phyloP scores from a whole-genome alignment of 2,888 invertebrate species.

The Lasioglossum pauxillum region DNA sequence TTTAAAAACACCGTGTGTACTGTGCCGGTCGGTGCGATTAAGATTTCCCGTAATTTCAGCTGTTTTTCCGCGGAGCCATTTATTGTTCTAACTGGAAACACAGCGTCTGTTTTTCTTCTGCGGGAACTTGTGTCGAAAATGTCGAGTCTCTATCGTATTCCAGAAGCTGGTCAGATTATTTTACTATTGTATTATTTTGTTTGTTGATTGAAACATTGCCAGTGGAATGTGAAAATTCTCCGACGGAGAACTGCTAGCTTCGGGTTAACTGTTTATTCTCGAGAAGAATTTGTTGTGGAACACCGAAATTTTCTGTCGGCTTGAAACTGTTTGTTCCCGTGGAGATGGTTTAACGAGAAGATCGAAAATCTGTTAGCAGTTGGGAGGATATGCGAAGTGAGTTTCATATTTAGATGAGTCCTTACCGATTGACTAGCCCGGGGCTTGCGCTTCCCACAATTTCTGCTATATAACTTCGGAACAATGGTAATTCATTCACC shows the following conservation, averaged over 20 bases:
- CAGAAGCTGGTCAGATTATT: background rate
- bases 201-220: background rate
- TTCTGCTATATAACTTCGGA: conserved; percentile 7
- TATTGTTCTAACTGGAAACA: background rate
- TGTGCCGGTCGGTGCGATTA: background rate
- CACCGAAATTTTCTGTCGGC: background rate
- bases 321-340: background rate
- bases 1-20: background rate
- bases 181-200: too few species aligned
- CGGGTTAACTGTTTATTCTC: background rate
- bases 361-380: background rate
- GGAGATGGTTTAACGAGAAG: background rate
- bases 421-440: background rate
- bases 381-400: background rate
- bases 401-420: conserved; percentile 12
- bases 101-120: background rate
- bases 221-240: background rate
- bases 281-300: background rate
- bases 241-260: background rate
- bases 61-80: background rate
- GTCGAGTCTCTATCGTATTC: background rate
- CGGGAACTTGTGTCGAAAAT: background rate
- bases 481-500: conserved; percentile 12
- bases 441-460: background rate
- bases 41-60: background rate